Percentiles rank a stretch among this genome's conserved stretches.
phyloP scores from a whole-genome alignment of 2,113 vertebrate species.

The Irena cyanogastra region DNA sequence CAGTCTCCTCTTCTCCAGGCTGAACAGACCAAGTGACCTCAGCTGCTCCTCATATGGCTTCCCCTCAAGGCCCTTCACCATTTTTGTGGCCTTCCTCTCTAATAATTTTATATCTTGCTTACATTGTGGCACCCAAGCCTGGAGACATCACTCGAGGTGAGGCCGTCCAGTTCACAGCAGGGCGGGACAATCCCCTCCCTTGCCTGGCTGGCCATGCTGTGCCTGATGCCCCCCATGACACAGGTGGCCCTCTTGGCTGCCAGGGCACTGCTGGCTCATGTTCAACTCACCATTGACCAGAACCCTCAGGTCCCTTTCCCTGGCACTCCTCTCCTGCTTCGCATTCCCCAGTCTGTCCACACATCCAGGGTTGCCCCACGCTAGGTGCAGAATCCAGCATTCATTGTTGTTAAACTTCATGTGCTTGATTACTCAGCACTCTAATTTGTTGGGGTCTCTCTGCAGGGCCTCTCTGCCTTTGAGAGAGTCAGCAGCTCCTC shows the following conservation, averaged over 20 bases:
- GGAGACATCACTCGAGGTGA: neutral
- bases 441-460: neutral
- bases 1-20: neutral
- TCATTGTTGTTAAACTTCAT: neutral
- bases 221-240: neutral
- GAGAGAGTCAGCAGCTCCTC: neutral
- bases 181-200: neutral
- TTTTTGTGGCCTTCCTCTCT: neutral
- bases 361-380: neutral
- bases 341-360: rapidly evolving
- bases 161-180: rapidly evolving
- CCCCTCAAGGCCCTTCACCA: neutral
- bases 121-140: neutral
- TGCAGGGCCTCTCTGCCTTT: neutral
- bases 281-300: rapidly evolving
- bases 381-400: neutral
- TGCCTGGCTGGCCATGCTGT: rapidly evolving
- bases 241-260: rapidly evolving
- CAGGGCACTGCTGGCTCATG: neutral
- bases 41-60: rapidly evolving
- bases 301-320: neutral
- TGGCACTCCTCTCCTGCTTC: neutral
- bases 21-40: neutral
- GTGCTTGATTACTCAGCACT: neutral
- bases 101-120: neutral